Evolutionary conservation across 2,888 invertebrate species (phyloP).

Genomic region (Pollenia labialis): DNA sequence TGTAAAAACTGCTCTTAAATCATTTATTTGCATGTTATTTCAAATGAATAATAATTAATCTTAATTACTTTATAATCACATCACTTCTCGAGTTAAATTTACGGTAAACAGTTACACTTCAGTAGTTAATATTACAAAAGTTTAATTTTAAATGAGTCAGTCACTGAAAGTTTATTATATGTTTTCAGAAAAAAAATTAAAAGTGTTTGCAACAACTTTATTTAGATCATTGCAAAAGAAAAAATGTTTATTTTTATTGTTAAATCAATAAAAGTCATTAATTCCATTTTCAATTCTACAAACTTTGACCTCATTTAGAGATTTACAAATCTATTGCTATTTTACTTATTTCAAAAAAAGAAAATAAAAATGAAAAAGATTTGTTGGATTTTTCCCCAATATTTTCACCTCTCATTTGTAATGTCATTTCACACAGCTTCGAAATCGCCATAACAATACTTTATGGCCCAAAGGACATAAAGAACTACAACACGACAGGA

Average conservation of each 20-base stretch:
- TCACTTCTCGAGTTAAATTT: neutral
- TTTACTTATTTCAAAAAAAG: neutral
- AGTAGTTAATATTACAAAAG: slow-evolving; percentile 22
- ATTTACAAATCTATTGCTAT: slow-evolving; percentile 49
- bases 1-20: slow-evolving; percentile 4
- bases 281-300: slow-evolving; percentile 34
- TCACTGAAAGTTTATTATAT: neutral
- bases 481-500: slow-evolving; percentile 32
- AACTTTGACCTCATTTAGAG: slow-evolving; percentile 64
- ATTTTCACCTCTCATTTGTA: slow-evolving; percentile 67
- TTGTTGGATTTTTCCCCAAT: slow-evolving; percentile 50
- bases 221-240: slow-evolving; percentile 21
- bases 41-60: slow-evolving; percentile 35
- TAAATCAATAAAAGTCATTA: slow-evolving; percentile 69
- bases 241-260: slow-evolving; percentile 44
- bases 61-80: slow-evolving; percentile 30
- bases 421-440: slow-evolving; percentile 37
- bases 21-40: neutral
- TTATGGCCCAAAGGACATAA: slow-evolving; percentile 48
- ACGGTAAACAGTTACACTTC: slow-evolving; percentile 18
- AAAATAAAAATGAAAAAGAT: slow-evolving; percentile 25
- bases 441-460: slow-evolving; percentile 59
- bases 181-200: neutral
- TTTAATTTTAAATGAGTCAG: slow-evolving; percentile 12
- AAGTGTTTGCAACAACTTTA: slow-evolving; percentile 36